phyloP scores from a whole-genome alignment of 2,113 vertebrate species.

The Ivindomyrus marchei region DNA sequence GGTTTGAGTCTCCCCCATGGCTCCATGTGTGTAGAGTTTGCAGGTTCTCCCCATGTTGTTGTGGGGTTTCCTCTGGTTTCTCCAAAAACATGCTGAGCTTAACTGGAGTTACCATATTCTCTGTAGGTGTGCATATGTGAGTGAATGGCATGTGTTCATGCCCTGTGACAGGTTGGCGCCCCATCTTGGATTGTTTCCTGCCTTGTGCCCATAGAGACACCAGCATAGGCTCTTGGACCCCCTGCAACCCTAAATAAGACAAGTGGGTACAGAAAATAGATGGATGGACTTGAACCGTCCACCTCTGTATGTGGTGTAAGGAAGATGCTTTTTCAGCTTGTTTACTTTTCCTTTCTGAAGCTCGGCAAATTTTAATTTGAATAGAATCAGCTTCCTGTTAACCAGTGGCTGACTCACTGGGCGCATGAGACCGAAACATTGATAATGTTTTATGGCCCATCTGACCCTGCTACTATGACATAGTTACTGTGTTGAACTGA shows the following conservation, averaged over 20 bases:
- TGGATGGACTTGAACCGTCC: background rate
- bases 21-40: background rate
- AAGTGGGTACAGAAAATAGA: background rate
- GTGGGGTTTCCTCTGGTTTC: background rate
- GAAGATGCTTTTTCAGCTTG: background rate
- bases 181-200: background rate
- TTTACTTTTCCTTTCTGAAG: background rate
- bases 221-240: background rate
- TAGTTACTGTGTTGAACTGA: background rate
- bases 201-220: background rate
- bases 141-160: background rate
- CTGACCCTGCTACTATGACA: background rate
- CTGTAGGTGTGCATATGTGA: background rate
- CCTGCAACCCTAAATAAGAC: background rate
- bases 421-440: background rate
- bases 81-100: background rate
- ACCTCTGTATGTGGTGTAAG: background rate
- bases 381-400: background rate
- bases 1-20: background rate
- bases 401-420: background rate
- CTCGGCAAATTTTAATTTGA: background rate
- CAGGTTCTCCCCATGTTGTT: background rate
- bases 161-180: background rate
- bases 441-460: slow-evolving; percentile 19
- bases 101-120: background rate